Evolutionary conservation across 2,113 vertebrate genomes (phyloP), one percentile per base, ranked within the genome.

Genomic region (Alces alces): DNA sequence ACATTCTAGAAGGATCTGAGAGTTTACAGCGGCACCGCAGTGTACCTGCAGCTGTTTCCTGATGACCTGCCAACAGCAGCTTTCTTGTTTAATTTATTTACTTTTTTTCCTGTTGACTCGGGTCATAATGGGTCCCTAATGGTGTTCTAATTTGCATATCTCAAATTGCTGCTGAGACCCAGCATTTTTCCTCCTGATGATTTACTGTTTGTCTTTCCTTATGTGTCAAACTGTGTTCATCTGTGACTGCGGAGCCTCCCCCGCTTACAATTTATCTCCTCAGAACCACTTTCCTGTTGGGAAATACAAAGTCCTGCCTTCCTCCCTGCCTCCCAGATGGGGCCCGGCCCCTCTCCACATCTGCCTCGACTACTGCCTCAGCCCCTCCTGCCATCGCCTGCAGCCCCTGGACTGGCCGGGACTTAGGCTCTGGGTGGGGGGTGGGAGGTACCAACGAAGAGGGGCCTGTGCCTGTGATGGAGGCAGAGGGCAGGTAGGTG

Each of bases 71-170:
- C 64, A 30, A 47, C 27, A 79, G 96, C 95, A 70, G n/a, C 57
- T 78, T 93, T 96, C 95, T 89, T n/a, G 85, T 96, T 91, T 97
- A 73, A 85, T 84, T 92, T 95, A 96, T 97, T 97, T 96, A 97
- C 90, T 97, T 96, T 93, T 95, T 97, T 95, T 92, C 95, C 66
- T 2, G 0, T 76, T 91, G 94, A 96, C 91, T 95, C 4, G 5
- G 57, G 85, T 76, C n/a, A 23, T 97, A 82, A 96, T 94, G 89
- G 88, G 50, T 39, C 88, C 91, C 96, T 93, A 92, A 88, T 96
- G 94, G 30, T 66, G 28, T 89, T 88, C 94, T 54, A 2, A 94
- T 97, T 96, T 98, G 90, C 95, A 91, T 98, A 89, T 94, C 78
- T 83, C 70, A 94, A 95, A 91, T 96, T 87, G 82, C 91, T 97